Percentiles rank a stretch among this genome's conserved stretches.
phyloP scores from a whole-genome alignment of 1,140 invertebrate species.

The Daktulosphaira vitifoliae region DNA sequence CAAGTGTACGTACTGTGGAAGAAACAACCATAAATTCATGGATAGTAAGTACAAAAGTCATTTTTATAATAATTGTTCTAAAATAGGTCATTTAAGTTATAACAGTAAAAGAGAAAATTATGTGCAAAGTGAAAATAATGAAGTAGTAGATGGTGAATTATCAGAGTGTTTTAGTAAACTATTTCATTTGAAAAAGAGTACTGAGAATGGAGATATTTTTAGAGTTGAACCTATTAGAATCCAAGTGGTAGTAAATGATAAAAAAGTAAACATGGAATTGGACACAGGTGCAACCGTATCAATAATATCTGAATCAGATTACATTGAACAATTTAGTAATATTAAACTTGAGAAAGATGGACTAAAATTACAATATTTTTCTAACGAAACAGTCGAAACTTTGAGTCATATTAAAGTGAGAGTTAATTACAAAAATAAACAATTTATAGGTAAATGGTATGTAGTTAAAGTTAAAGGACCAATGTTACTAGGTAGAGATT shows the following conservation, averaged over 20 bases:
- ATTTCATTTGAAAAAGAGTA: background rate
- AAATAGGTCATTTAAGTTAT: too few species aligned
- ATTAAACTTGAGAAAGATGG: background rate
- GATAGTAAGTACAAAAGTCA: too few species aligned
- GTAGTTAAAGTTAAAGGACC: constrained; percentile 15
- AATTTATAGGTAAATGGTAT: background rate
- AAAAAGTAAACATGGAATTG: background rate
- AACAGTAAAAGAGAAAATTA: background rate
- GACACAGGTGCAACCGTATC: constrained; percentile 1
- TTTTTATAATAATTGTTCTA: too few species aligned
- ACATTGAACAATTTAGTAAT: background rate
- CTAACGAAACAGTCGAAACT: background rate
- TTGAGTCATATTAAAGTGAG: background rate
- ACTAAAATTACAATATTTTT: background rate
- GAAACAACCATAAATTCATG: too few species aligned
- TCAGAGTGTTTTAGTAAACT: background rate
- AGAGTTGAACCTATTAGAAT: background rate
- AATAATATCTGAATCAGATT: background rate
- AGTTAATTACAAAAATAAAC: background rate
- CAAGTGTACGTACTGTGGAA: too few species aligned
- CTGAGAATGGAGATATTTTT: background rate
- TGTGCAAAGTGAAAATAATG: too few species aligned
- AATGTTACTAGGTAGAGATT: constrained; percentile 19
- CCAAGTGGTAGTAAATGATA: background rate
- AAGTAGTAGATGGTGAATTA: background rate